Evolutionary conservation across 2,888 invertebrate species (phyloP).

Genomic region (Nomada fabriciana): DNA sequence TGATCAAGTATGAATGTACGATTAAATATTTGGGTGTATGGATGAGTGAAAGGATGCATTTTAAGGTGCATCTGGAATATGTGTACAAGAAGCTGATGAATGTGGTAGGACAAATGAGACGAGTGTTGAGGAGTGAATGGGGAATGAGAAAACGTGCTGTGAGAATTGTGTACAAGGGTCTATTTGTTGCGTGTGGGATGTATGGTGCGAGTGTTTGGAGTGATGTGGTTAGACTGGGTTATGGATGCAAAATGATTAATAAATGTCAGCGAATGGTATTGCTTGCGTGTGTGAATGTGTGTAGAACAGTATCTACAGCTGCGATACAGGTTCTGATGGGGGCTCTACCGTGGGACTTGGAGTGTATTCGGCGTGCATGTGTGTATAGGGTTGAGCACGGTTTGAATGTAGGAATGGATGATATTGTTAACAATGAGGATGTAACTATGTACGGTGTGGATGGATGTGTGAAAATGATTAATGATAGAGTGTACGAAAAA

Average conservation of each 20-base stretch:
- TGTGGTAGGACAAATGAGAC: no score
- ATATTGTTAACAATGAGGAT: not conserved
- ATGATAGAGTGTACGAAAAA: not conserved
- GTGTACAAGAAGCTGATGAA: no score
- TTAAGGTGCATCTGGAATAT: not conserved
- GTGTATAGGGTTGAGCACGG: not conserved
- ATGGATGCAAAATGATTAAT: not conserved
- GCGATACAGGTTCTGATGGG: not conserved
- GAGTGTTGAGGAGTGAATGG: no score
- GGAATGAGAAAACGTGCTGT: no score
- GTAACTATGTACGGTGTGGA: not conserved
- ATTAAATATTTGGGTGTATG: slow-evolving; percentile 12
- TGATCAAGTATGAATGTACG: not conserved
- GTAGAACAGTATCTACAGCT: not conserved
- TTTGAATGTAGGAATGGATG: not conserved
- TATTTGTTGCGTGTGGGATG: not conserved
- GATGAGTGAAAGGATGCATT: not conserved
- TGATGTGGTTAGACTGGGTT: not conserved
- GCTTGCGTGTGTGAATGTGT: not conserved
- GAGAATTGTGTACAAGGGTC: no score
- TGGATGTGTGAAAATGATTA: not conserved
- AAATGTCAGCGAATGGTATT: not conserved
- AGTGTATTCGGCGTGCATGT: not conserved
- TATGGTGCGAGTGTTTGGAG: not conserved
- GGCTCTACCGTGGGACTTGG: not conserved